These are phyloP conservation scores for Anolis apletophallus DNA, from an alignment of 2,797 vertebrate species.

Conservation along the genomic window DNA sequence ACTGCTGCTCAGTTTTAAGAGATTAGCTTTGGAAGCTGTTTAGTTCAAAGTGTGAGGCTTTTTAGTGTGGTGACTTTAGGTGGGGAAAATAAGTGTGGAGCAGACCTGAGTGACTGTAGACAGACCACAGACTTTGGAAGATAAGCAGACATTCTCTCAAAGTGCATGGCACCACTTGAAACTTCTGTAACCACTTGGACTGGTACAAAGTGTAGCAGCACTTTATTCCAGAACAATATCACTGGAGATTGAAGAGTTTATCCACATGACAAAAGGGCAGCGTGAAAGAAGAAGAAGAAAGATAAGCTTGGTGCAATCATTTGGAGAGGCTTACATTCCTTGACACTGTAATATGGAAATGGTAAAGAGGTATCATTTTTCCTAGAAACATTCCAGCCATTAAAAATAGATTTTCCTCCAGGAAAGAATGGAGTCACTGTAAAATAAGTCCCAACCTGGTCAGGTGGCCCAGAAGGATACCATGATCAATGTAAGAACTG, in stretches of 20 bases:
- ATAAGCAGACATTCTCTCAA: constrained; percentile 66
- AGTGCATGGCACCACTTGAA: constrained; percentile 64
- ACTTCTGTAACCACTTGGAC: constrained; percentile 56
- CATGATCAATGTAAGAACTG: too few relatives aligned
- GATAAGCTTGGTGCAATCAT: constrained; percentile 1
- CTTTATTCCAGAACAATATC: constrained; percentile 64
- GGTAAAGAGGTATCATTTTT: not conserved
- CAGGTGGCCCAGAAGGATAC: too few relatives aligned
- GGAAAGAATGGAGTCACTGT: too few relatives aligned
- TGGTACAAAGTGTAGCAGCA: constrained; percentile 71
- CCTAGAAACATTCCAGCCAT: not conserved
- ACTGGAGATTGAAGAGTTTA: constrained; percentile 46
- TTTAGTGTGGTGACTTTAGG: constrained; percentile 49
- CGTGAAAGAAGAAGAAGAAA: constrained; percentile 48
- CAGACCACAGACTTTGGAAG: constrained; percentile 66
- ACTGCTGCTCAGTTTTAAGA: constrained; percentile 34
- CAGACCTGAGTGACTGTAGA: constrained; percentile 69
- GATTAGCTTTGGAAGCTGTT: constrained; percentile 51
- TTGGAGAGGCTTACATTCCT: not conserved
- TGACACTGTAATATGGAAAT: not conserved
- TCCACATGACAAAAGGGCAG: constrained; percentile 55
- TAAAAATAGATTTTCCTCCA: not conserved
- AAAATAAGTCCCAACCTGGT: too few relatives aligned
- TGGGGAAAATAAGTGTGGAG: constrained; percentile 44
- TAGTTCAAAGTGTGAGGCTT: constrained; percentile 56